These are phyloP conservation scores for Cerceris ruficornis DNA, from an alignment of 2,888 invertebrate species.

Conservation along the genomic window DNA sequence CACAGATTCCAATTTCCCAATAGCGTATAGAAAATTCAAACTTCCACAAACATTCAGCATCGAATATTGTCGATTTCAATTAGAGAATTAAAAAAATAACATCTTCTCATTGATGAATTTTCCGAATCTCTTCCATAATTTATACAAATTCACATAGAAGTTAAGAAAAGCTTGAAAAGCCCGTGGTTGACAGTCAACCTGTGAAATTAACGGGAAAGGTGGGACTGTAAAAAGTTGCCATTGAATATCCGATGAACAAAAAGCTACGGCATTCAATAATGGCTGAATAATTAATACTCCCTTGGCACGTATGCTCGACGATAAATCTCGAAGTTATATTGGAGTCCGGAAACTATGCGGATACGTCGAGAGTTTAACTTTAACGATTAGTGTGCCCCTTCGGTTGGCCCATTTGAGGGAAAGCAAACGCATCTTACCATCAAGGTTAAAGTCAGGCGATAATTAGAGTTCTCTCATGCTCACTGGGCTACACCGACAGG, in stretches of 20 bases:
- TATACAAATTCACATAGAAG: too few species aligned
- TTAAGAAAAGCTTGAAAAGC: too few species aligned
- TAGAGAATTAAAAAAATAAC: too few species aligned
- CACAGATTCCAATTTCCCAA: too few species aligned
- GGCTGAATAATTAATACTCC: constrained; percentile 51
- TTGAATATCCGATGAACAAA: constrained; percentile 14
- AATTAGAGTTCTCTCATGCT: background rate
- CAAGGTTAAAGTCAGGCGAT: constrained; percentile 11
- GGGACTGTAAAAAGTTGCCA: constrained; percentile 11
- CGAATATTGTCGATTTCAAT: too few species aligned
- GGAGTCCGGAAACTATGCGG: constrained; percentile 50
- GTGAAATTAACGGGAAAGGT: constrained; percentile 1
- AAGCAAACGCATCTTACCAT: constrained; percentile 28
- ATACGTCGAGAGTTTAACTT: constrained; percentile 48
- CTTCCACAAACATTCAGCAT: too few species aligned
- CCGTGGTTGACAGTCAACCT: too few species aligned
- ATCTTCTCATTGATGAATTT: too few species aligned
- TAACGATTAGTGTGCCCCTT: constrained; percentile 48
- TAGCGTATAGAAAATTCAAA: too few species aligned
- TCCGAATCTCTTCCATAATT: too few species aligned
- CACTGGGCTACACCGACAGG: background rate
- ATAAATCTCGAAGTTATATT: constrained; percentile 57
- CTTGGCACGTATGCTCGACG: constrained; percentile 44
- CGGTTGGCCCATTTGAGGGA: constrained; percentile 23
- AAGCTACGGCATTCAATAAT: constrained; percentile 49